Evolutionary conservation across 2,888 invertebrate species (phyloP).

Genomic region (Melanchra persicariae): DNA sequence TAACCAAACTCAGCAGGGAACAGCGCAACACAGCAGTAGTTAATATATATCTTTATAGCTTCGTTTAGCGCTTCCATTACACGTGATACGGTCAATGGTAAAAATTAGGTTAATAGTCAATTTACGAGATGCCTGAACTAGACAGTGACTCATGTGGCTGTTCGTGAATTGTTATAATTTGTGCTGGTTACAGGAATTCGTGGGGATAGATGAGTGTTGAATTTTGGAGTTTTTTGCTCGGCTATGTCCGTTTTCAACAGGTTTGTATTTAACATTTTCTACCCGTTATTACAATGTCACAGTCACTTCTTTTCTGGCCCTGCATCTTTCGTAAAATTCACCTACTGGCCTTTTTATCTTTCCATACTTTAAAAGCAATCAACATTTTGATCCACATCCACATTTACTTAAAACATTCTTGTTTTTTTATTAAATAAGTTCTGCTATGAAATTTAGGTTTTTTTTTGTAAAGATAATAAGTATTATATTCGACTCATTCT

Average conservation of each 20-base stretch:
- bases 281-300: too few relatives aligned
- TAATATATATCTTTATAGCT: constrained; percentile 57
- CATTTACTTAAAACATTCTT: neutral
- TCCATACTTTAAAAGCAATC: too few relatives aligned
- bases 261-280: too few relatives aligned
- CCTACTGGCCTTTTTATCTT: too few relatives aligned
- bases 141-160: constrained; percentile 58
- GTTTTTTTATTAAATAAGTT: too few relatives aligned
- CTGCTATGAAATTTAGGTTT: too few relatives aligned
- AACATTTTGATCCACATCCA: too few relatives aligned
- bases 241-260: neutral
- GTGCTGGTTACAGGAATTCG: constrained; percentile 18
- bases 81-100: constrained; percentile 68
- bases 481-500: too few relatives aligned
- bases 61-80: constrained; percentile 59
- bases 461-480: too few relatives aligned
- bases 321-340: too few relatives aligned
- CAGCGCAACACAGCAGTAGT: constrained; percentile 26
- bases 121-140: constrained; percentile 67
- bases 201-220: neutral
- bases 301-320: too few relatives aligned
- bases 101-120: constrained; percentile 79
- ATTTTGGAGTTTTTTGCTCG: neutral
- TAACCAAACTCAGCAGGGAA: constrained; percentile 30
- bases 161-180: constrained; percentile 57